Evolutionary conservation across 2,888 invertebrate species (phyloP), one percentile per base, ranked within the genome.

Genomic region (Mimas tiliae): DNA sequence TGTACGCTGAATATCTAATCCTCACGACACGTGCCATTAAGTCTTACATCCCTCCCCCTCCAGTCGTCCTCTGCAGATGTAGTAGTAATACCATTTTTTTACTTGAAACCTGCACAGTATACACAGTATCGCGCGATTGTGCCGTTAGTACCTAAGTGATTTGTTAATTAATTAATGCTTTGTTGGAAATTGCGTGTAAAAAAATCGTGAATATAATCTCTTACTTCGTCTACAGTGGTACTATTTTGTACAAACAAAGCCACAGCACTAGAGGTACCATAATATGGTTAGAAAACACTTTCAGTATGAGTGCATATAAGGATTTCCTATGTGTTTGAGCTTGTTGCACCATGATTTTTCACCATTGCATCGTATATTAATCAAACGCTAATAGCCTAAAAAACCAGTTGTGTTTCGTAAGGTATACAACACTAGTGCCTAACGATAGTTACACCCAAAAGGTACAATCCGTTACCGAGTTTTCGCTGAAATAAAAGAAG

Each of bases 301-400:
- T 50, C 11, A 50, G 19, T 19, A 50, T 50, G 9, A 19, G 19
- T 8, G 9, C 7, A 19, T 9, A 9, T 19, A 19, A 19, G 50
- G 19, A 11, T 50, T 19, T 11, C 21, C 7, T n/a, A 8, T n/a
- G n/a, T 34, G 8, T 53, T 53, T 53, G 3, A 34, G 14, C n/a
- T 1, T 55, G 55, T 16, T 55, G 55, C 38, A 55, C 55, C 55
- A 55, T 55, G 34, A 55, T 38, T 55, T 38, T 55, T 9, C 11
- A 8, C 33, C 16, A 2, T 38, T 42, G 12, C 19, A 58, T 19
- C 16, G 16, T 1, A 42, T 12, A 58, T 9, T 34, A 38, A 55
- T 42, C 0, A 58, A n/a, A 19, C 16, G 6, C 9, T 21, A 42
- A 58, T 19, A 11, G 42, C 12, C 8, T 16, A 11, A 19, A 58